Base-by-base conservation (phyloP, 2,888 invertebrate species). In the Netelia melanura region DNA sequence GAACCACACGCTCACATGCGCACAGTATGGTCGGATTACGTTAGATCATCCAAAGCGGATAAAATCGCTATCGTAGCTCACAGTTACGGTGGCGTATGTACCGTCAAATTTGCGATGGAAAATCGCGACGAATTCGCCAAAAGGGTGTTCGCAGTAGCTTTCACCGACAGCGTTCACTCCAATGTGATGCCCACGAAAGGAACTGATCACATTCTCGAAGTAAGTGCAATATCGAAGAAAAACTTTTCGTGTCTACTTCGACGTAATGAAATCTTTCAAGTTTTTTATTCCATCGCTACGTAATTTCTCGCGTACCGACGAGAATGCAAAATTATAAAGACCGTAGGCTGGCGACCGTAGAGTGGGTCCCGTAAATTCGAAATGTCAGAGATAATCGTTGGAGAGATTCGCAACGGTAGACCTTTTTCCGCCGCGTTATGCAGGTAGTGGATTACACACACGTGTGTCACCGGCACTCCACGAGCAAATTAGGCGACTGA, bases 21-120 rank as follows among this genome's bases (percentile, higher is more conserved):
- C 1, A 96, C 96, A 89, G 96, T 97, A 0, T 97, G 97, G 97
- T 94, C 96, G 52, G 94, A 96, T 25, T 96, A 96, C 88, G 94
- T 97, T 3, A 91, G 94, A 71, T 94, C 94, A 25, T 93, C 95
- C 0, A 94, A 95, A 81, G 96, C 96, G 0, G 94, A 95, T 56
- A 94, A 95, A 71, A 95, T 98, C 86, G 96, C 96, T 0, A 96
- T 98, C 76, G 96, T 98, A 10, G 97, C 97, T 0, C 97, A 98
- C 90, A 97, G 97, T 91, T 97, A 96, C 89, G 98, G 98, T 1
- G 98, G 97, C 17, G 95, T 96, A 11, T 95, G 97, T 10, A 95
- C 96, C 0, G 94, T 96, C 3, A 93, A 95, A 56, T 92, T 97
- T 92, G 96, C 95, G 0, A 94, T 95, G 82, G 94, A 94, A 52